Conservation (phyloP, 2,797 vertebrate genomes). For the Esox masquinongy region DNA sequence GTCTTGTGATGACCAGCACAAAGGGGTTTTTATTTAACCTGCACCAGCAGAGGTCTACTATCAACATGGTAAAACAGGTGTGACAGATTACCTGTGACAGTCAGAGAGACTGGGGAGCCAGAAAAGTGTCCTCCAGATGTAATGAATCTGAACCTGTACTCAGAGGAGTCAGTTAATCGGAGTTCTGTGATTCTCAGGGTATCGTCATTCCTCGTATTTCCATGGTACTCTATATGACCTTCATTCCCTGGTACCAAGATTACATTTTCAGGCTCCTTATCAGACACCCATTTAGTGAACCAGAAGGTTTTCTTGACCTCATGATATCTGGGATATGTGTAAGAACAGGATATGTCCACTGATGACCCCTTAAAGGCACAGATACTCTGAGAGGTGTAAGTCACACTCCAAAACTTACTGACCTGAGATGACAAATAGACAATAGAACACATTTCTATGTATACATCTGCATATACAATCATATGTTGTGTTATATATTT, state of each 20-base stretch:
- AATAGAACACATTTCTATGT: no score
- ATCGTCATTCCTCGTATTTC: accelerated
- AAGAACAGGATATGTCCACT: slow-evolving; percentile 8
- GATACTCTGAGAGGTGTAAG: neutral
- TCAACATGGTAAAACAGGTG: neutral
- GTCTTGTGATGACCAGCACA: no score
- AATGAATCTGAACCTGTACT: slow-evolving; percentile 34
- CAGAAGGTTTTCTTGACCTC: neutral
- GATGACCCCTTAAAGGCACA: neutral
- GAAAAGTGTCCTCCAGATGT: neutral
- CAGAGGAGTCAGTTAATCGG: slow-evolving; percentile 26
- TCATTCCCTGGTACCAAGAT: neutral
- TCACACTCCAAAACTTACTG: neutral
- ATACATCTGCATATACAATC: no score
- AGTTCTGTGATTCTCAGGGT: slow-evolving; percentile 27
- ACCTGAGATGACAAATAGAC: neutral
- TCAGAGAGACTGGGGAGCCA: slow-evolving; percentile 21
- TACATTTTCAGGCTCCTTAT: neutral
- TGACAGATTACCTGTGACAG: slow-evolving; percentile 31
- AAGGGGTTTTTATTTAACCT: no score
- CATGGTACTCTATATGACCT: neutral
- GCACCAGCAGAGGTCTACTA: neutral
- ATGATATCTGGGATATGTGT: neutral
- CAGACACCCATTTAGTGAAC: neutral
- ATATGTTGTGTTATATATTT: no score